Evolutionary conservation across 2,113 vertebrate genomes (phyloP).

Genomic region (Meriones unguiculatus): DNA sequence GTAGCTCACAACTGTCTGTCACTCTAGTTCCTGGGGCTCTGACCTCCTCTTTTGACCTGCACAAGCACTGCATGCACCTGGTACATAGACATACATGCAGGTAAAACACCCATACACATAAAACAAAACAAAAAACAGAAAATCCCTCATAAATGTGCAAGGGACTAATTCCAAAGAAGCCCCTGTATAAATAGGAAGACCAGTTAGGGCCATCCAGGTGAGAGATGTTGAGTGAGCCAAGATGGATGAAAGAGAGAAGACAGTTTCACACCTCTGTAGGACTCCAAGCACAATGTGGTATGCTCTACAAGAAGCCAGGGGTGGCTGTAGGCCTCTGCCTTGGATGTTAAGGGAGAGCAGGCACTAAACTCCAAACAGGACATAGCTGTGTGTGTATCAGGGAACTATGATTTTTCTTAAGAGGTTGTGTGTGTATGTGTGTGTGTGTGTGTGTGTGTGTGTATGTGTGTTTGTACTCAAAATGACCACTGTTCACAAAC

Average conservation of each 20-base stretch:
- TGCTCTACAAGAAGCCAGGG: background rate
- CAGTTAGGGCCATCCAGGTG: background rate
- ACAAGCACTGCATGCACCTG: background rate
- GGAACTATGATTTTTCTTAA: background rate
- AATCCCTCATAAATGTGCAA: background rate
- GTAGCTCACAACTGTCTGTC: background rate
- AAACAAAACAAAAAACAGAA: background rate
- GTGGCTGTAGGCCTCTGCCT: background rate
- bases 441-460: background rate
- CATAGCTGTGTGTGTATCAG: background rate
- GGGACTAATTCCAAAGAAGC: background rate
- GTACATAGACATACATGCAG: background rate
- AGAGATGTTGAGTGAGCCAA: background rate
- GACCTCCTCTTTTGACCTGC: background rate
- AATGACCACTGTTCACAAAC: background rate
- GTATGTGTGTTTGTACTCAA: background rate
- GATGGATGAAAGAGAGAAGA: background rate
- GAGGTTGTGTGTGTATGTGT: background rate
- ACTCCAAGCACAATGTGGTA: background rate
- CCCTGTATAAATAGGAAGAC: background rate
- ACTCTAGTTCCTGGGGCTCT: background rate
- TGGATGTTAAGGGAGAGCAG: background rate
- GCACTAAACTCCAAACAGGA: background rate
- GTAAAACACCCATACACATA: background rate
- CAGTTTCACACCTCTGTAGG: background rate